Percentiles rank a stretch among this genome's conserved stretches.
These are phyloP conservation scores for Tetragonisca angustula DNA, from an alignment of 2,888 invertebrate genomes.

Conservation along the genomic window DNA sequence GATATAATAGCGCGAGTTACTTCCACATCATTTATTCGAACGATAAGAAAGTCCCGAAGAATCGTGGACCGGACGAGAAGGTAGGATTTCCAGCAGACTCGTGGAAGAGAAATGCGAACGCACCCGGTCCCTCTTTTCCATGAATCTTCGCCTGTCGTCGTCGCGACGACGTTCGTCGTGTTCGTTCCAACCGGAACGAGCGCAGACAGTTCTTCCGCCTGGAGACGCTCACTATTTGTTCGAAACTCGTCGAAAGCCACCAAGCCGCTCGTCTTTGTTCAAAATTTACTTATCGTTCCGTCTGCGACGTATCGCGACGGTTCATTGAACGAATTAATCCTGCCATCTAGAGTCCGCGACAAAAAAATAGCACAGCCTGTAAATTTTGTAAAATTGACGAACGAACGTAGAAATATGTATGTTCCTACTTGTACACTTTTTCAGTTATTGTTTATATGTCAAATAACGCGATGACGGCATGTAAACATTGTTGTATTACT, in stretches of 20 bases:
- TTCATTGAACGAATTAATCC: background rate
- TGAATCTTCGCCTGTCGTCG: conserved; percentile 46
- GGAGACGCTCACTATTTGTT: conserved; percentile 21
- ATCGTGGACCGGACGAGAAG: conserved; percentile 14
- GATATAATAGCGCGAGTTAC: conserved; percentile 28
- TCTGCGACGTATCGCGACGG: background rate
- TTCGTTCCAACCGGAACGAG: conserved; percentile 20
- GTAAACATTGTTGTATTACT: no score
- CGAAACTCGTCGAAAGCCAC: conserved; percentile 26
- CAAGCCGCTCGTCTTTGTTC: background rate
- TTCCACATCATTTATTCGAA: conserved; percentile 46
- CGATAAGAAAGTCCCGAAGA: conserved; percentile 36
- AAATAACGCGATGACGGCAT: no score
- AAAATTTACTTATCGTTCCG: conserved; percentile 42
- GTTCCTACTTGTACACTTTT: no score
- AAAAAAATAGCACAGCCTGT: no score
- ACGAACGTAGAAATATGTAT: no score
- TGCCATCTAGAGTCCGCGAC: no score
- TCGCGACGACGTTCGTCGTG: conserved; percentile 15
- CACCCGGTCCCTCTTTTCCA: conserved; percentile 5
- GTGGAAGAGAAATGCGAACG: conserved; percentile 5
- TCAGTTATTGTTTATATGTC: no score
- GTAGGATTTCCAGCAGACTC: conserved; percentile 43
- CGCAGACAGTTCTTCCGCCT: conserved; percentile 9
- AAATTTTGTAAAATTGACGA: no score